Base-by-base conservation (phyloP, 2,113 vertebrate species). In the Myrmophylax atrothorax region DNA sequence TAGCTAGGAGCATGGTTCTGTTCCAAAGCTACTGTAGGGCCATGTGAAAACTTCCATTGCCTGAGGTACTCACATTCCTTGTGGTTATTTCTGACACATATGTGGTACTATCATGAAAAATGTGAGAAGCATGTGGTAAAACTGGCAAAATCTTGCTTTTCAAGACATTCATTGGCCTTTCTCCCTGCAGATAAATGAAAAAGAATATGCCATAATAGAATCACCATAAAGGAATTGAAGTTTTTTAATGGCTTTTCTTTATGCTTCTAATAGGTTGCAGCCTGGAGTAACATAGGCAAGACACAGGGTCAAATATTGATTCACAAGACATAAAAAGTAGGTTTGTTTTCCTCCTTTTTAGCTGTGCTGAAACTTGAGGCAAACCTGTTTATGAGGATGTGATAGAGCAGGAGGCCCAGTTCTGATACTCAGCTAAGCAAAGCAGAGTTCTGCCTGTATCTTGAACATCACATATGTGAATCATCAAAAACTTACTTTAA, bases 121-220 rank as follows among this genome's bases (percentile, higher is more conserved):
- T 60, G 83, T 95, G 83, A 92, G 86, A 90, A 96, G 56, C 76
- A 78, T 88, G 86, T 70, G 80, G 56, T 35, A 90, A 60, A 81
- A 67, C 55, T 67, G 83, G 72, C 47, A 76, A 93, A 90, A 42
- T 17, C 52, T 55, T 78, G 28, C 13, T 86, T 93, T 84, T 90
- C 28, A 80, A 66, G 72, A 69, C 11, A 14, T 66, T 84, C 31
- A 33, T 62, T 6, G 56, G 86, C 86, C 72, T 60, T 90, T 52
- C 59, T 53, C 38, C 68, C 59, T 9, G 3, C 20, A 88, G 53
- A 20, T n/a, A 92, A 92, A 53, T 59, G 24, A 89, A 73, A 53
- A 73, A 55, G 31, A 70, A 78, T 70, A 75, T 52, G 33, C 16
- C 19, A 19, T 38, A n/a, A 63, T 67, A 55, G 47, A 90, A 81